phyloP scores from a whole-genome alignment of 2,797 vertebrate species.

The Lacerta viridis region DNA sequence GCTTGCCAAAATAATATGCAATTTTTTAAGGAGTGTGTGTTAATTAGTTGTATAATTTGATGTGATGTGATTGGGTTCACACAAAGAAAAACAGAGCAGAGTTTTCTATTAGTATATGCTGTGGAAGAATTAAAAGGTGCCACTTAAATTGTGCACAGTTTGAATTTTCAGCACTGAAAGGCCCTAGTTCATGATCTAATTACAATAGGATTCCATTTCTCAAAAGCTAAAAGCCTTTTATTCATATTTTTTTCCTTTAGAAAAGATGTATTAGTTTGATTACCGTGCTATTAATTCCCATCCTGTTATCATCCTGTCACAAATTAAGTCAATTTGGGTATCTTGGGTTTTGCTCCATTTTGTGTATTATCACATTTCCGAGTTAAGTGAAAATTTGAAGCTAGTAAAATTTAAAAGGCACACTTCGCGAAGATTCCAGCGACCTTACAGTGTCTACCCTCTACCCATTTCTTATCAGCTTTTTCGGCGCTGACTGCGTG shows the following conservation, averaged over 20 bases:
- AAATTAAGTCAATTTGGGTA: conserved; percentile 61
- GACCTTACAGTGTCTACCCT: conserved; percentile 44
- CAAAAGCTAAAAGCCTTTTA: conserved; percentile 70
- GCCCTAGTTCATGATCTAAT: conserved; percentile 74
- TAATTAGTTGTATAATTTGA: conserved; percentile 79
- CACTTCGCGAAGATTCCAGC: conserved; percentile 47
- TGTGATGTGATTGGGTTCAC: conserved; percentile 71
- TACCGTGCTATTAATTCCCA: conserved; percentile 66
- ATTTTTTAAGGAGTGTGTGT: conserved; percentile 76
- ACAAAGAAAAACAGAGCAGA: conserved; percentile 69
- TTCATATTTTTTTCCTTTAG: conserved; percentile 59
- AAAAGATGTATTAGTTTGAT: conserved; percentile 66
- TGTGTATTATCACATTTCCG: conserved; percentile 47
- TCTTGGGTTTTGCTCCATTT: conserved; percentile 53
- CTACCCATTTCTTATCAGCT: conserved; percentile 36
- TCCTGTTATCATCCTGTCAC: conserved; percentile 58
- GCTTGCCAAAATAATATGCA: conserved; percentile 76
- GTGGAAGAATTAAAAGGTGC: conserved; percentile 71
- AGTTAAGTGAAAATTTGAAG: conserved; percentile 53
- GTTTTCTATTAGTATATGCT: conserved; percentile 70
- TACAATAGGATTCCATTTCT: conserved; percentile 73
- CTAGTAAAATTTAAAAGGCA: conserved; percentile 54
- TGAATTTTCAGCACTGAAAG: conserved; percentile 67
- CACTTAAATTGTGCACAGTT: conserved; percentile 68
- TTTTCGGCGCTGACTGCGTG: neutral